phyloP scores from a whole-genome alignment of 2,113 vertebrate genomes.

The Motacilla alba region DNA sequence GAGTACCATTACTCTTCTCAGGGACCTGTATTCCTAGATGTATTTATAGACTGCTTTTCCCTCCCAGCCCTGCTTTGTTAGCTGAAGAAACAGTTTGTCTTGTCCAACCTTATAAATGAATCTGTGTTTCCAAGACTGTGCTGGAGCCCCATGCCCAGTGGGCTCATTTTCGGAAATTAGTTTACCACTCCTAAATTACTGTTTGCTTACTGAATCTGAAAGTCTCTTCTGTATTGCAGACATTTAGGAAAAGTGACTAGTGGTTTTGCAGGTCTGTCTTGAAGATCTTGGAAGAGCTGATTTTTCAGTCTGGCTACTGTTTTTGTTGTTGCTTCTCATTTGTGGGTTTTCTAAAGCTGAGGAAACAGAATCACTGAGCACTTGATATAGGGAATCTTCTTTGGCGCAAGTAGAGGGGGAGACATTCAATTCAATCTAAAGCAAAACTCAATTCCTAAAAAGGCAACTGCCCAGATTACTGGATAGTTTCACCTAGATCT shows the following conservation, averaged over 20 bases:
- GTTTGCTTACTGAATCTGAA: background rate
- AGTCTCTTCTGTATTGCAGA: background rate
- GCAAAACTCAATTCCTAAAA: background rate
- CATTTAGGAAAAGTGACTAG: background rate
- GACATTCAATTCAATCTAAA: background rate
- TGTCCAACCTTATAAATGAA: background rate
- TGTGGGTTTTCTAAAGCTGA: background rate
- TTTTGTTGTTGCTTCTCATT: background rate
- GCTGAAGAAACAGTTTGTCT: background rate
- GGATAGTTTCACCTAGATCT: background rate
- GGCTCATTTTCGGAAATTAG: background rate
- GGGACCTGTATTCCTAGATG: background rate
- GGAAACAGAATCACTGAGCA: background rate
- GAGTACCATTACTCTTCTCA: background rate
- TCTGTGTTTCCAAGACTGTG: background rate
- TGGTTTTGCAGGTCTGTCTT: background rate
- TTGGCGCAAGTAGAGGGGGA: accelerated
- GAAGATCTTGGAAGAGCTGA: background rate
- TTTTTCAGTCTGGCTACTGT: background rate
- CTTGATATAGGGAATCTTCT: background rate
- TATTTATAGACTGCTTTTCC: background rate
- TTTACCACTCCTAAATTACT: background rate
- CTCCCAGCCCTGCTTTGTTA: background rate
- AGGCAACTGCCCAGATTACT: background rate
- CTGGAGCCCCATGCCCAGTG: background rate